Base-by-base conservation (phyloP, 2,113 vertebrate species). In the Sorex fumeus region DNA sequence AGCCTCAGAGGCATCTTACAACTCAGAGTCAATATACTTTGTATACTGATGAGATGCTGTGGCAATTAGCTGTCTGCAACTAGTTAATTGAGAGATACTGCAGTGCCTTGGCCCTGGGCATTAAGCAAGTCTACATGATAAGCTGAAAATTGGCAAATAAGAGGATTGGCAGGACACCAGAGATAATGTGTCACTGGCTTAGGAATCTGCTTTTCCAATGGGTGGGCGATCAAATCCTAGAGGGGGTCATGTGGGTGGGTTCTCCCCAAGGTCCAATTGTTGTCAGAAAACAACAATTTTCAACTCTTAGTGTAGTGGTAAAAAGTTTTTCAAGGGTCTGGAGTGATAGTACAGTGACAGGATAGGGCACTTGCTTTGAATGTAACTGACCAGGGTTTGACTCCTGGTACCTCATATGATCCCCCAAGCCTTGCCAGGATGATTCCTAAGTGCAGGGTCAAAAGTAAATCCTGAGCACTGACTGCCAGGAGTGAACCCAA, bases 41-140 rank as follows among this genome's bases (percentile, higher is more conserved):
- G 45, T 93, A 81, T 90, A 79, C 79, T 88, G 91, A 93, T 93
- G 91, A 94, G 66, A 89, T 87, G 87, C 66, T 71, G 32, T 18
- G n/a, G 45, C 81, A 97, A 95, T 95, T 93, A 94, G 76, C 88
- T 84, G 80, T 94, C 87, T 90, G 47, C 84, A 96, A 66, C 10
- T 82, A 76, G 95, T 94, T 97, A 84, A 96, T 96, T 97, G 94
- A 86, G 79, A 92, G 78, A 80, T 50, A 83, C 64, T 90, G 7
- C 64, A 91, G 64, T 94, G 87, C 91, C 75, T 70, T 90, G 81
- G 53, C 94, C 93, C 57, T 67, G 8, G 66, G 76, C 84, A 89
- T 50, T 94, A 91, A 94, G 27, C 90, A 82, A 66, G 30, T 76
- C 53, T 79, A 94, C 79, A 64, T 88, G 80, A 96, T 95, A 90